phyloP scores from a whole-genome alignment of 2,888 invertebrate genomes.

The Pseudoips prasinana region DNA sequence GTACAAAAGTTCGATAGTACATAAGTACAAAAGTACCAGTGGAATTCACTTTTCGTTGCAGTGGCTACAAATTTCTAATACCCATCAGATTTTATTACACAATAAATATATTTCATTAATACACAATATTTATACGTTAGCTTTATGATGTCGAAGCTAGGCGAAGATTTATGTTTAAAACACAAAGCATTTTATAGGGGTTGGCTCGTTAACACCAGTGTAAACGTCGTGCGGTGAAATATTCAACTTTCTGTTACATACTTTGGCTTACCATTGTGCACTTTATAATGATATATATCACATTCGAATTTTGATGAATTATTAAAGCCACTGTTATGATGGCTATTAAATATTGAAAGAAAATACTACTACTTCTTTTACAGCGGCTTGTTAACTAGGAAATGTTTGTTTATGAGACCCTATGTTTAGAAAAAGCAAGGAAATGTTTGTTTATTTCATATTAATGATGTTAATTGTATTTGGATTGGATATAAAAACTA shows the following conservation, averaged over 20 bases:
- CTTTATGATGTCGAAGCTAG: slow-evolving; percentile 56
- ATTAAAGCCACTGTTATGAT: slow-evolving; percentile 33
- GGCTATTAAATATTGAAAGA: slow-evolving; percentile 8
- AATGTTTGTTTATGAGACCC: slow-evolving; percentile 12
- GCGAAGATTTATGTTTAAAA: slow-evolving; percentile 69
- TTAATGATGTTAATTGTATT: too few species aligned
- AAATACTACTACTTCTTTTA: slow-evolving; percentile 10
- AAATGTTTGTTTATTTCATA: too few species aligned
- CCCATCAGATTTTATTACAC: slow-evolving; percentile 52
- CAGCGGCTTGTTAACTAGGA: slow-evolving; percentile 12
- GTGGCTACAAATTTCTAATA: background rate
- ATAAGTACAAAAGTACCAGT: too few species aligned
- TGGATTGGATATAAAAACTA: too few species aligned
- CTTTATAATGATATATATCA: slow-evolving; percentile 57
- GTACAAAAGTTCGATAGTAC: too few species aligned
- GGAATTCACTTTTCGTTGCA: too few species aligned
- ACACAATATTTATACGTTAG: slow-evolving; percentile 65
- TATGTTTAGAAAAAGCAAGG: too few species aligned
- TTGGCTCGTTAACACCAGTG: slow-evolving; percentile 76
- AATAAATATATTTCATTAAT: slow-evolving; percentile 65
- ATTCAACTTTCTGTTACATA: slow-evolving; percentile 42
- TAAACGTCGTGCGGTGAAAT: slow-evolving; percentile 69
- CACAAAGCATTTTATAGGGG: slow-evolving; percentile 72
- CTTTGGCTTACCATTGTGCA: slow-evolving; percentile 48
- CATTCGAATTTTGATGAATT: slow-evolving; percentile 64